Conservation (phyloP, 2,888 invertebrate genomes). For the Dryadula phaetusa region DNA sequence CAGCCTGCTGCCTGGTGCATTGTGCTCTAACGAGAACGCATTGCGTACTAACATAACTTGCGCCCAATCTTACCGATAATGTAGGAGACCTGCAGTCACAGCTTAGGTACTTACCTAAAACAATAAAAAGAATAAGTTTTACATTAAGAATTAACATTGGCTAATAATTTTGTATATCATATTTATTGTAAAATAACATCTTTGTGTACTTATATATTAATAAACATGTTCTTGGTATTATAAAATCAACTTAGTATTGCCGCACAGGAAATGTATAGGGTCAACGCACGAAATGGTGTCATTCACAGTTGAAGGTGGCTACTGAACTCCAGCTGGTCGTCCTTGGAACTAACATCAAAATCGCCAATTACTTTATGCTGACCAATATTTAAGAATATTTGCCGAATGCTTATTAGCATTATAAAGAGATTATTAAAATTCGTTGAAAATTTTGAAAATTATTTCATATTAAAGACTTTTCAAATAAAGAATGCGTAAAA, state of each 20-base stretch:
- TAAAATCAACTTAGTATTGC: conserved; percentile 54
- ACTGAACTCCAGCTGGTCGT: conserved; percentile 78
- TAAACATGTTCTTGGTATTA: conserved; percentile 15
- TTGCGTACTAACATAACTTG: conserved; percentile 75
- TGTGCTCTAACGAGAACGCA: conserved; percentile 83
- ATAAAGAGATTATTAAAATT: neutral
- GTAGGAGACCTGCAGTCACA: conserved; percentile 41
- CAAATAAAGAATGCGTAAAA: neutral
- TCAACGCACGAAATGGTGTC: conserved; percentile 81
- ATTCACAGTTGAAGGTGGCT: conserved; percentile 78
- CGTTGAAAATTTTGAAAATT: neutral
- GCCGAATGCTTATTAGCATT: too few species aligned
- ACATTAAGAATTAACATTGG: neutral
- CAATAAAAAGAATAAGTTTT: conserved; percentile 48
- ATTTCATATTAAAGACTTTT: neutral
- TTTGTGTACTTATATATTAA: neutral
- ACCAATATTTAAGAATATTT: conserved; percentile 53
- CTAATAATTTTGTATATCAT: neutral
- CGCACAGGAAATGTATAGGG: conserved; percentile 75
- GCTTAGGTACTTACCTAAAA: conserved; percentile 68
- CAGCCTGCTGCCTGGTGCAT: conserved; percentile 83
- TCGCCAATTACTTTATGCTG: conserved; percentile 58
- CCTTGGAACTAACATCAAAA: conserved; percentile 77
- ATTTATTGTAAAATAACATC: neutral
- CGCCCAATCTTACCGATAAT: conserved; percentile 64